Evolutionary conservation across 2,797 vertebrate genomes (phyloP), one percentile per base, ranked within the genome.

Genomic region (Monodelphis domestica): DNA sequence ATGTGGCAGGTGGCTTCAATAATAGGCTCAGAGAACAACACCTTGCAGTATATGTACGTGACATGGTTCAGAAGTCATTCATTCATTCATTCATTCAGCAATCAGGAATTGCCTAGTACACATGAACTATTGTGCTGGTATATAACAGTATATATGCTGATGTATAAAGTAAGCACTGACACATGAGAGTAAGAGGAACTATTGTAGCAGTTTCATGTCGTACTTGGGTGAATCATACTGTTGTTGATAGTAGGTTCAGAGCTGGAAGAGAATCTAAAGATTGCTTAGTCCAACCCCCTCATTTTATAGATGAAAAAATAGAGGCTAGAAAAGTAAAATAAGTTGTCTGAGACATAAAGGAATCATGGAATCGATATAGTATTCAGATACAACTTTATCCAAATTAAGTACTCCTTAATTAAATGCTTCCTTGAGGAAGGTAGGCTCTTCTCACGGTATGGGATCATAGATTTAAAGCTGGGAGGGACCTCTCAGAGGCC

Each of bases 1-100:
- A 91, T 87, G 53, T 93, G 96, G 93, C 91, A 97, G 94, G 59
- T 1, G 12, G 45, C 54, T 78, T 93, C 91, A 97, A 63, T 54
- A 96, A 57, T 54, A 70, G 9, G n/a, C 33, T 0, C 3, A 89
- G 87, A n/a, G 88, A 88, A 33, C 11, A 29, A 0, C 21, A 91
- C 56, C 89, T 93, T 91, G 3, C 50, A 30, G n/a, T 88, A 29
- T 93, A 94, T 96, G 88, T 95, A 21, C 91, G 96, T 94, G 92
- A 54, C 63, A 38, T 59, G 92, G 45, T 93, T 96, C 4, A 15
- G 12, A 95, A 84, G 10, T 21, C 38, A 12, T 50, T 84, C 38
- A 53, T 11, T n/a, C n/a, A 38, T 59, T 59, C 53, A 53, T 55
- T 30, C 56, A 59, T 59, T 59, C 56, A 59, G 56, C 11, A 30